A percentile compares a stretch with the other conserved stretches of the same genome.
These are phyloP conservation scores for Hyaena hyaena DNA, from an alignment of 2,113 vertebrate species.

Conservation along the genomic window DNA sequence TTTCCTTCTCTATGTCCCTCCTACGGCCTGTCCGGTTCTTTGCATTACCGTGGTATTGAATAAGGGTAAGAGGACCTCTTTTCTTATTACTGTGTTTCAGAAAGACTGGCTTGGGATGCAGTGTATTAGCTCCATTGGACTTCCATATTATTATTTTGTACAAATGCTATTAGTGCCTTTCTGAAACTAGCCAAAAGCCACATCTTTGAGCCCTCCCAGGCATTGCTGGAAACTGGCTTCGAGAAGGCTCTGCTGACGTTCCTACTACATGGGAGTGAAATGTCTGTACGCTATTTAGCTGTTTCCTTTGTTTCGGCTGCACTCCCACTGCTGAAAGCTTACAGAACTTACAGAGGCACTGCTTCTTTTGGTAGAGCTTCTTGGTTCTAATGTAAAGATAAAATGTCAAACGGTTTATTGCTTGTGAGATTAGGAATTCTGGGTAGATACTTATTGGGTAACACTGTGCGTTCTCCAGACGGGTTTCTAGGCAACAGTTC, in stretches of 20 bases:
- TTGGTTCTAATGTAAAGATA: background rate
- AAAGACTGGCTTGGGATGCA: background rate
- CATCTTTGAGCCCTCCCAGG: background rate
- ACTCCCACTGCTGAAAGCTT: too few species aligned
- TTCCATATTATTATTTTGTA: background rate
- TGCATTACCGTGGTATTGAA: background rate
- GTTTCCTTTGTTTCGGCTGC: background rate
- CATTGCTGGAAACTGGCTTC: background rate
- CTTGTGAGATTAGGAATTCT: conserved; percentile 38
- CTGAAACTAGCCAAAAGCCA: background rate
- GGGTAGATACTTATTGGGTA: conserved; percentile 45
- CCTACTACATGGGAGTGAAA: rapidly evolving
- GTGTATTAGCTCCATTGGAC: background rate
- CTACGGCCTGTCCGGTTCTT: background rate
- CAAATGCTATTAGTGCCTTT: background rate
- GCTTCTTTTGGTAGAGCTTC: background rate
- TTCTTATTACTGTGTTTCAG: background rate
- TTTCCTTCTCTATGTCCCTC: background rate
- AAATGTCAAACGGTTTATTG: conserved; percentile 43
- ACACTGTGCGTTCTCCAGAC: conserved; percentile 54
- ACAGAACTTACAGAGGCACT: background rate
- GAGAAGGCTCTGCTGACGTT: background rate
- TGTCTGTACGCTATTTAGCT: background rate
- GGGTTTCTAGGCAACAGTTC: conserved; percentile 45
- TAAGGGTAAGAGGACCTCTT: background rate